Base-by-base conservation (phyloP, 1,140 invertebrate species). In the Manduca sexta region DNA sequence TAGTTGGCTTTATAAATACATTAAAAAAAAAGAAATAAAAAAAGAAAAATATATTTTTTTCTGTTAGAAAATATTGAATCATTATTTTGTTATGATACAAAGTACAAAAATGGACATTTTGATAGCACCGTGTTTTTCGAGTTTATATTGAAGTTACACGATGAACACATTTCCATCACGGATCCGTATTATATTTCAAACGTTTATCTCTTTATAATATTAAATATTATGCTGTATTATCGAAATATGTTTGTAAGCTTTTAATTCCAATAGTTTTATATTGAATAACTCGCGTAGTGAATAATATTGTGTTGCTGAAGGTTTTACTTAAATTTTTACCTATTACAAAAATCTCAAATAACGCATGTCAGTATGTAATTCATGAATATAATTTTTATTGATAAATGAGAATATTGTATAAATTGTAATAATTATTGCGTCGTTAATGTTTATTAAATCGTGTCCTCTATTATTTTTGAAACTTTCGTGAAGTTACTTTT, bases 401-500 rank as follows among this genome's bases (percentile, higher is more conserved):
- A 43, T 43, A 43, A 43, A 52, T 31, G n/a, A n/a, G 49, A 50
- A 37, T 45, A 55, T 58, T 63, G 49, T 64, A 56, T 53, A 64
- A 57, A 61, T 55, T 55, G 26, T 29, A 15, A 45, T 55, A 39
- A 55, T 55, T 51, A 52, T 47, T 50, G 52, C 49, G 49, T 49
- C 16, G 48, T 54, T 49, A 59, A 52, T 11, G 15, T 18, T 44
- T 34, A 45, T 13, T 45, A 11, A 57, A 70, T 61, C 62, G 47
- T 69, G 64, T 65, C 56, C 60, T 63, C 66, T 69, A 71, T 74
- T 57, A 66, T 79, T 80, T 80, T 75, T 69, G 52, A 71, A 79
- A 67, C 46, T 77, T 77, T 73, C 65, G 77, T 67, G 67, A 61
- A 76, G 72, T 83, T 80, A 74, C 64, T 74, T 78, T 79, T 78